phyloP scores from a whole-genome alignment of 2,113 vertebrate species.

The Capricornis sumatraensis region DNA sequence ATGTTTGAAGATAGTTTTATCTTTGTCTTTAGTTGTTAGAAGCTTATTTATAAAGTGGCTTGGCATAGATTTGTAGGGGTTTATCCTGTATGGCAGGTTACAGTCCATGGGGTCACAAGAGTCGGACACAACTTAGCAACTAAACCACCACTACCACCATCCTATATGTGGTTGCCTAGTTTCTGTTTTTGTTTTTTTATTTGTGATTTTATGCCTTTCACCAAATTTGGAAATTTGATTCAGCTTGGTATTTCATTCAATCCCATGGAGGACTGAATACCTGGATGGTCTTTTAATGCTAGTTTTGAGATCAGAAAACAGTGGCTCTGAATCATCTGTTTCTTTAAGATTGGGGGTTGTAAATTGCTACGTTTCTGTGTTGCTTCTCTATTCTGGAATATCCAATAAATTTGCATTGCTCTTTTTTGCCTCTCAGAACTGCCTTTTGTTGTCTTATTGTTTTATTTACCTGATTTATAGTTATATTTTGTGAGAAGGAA shows the following conservation, averaged over 20 bases:
- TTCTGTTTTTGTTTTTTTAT: background rate
- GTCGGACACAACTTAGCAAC: rapidly evolving
- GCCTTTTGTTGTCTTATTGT: background rate
- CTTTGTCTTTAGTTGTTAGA: background rate
- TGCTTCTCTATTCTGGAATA: background rate
- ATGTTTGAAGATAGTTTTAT: background rate
- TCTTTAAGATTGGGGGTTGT: background rate
- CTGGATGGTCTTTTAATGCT: background rate
- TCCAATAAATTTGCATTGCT: background rate
- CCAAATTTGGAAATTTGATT: background rate
- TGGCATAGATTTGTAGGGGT: background rate
- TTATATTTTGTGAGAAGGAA: background rate
- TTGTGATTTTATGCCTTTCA: background rate
- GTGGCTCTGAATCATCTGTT: background rate
- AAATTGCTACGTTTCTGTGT: background rate
- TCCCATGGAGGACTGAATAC: background rate
- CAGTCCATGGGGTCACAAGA: too few species aligned
- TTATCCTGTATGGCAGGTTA: background rate
- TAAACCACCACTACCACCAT: background rate
- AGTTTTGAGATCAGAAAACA: background rate
- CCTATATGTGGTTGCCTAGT: background rate
- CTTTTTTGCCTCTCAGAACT: background rate
- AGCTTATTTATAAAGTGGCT: background rate
- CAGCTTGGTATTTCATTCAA: background rate
- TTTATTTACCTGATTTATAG: background rate